Conservation (phyloP, 2,888 invertebrate species). For the Lasioglossum leucozonium region DNA sequence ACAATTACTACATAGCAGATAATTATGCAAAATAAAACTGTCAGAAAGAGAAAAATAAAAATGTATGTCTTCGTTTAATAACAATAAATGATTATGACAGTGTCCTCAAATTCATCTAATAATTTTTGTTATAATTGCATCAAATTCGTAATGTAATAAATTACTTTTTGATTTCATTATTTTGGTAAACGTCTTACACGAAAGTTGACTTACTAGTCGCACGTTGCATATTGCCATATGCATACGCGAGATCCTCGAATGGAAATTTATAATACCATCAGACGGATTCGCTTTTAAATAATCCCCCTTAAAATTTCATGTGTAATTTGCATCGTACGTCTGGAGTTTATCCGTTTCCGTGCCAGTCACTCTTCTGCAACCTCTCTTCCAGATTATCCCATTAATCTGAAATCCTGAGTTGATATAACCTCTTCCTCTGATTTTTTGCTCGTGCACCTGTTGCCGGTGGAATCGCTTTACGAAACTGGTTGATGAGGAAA, state of each 20-base stretch:
- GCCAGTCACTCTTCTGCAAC: conserved; percentile 44
- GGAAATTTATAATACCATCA: neutral
- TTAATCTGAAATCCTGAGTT: conserved; percentile 69
- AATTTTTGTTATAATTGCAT: too few relatives aligned
- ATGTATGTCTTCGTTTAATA: neutral
- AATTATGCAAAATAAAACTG: neutral
- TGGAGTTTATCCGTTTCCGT: conserved; percentile 23
- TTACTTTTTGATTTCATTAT: neutral
- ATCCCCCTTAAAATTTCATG: conserved; percentile 56
- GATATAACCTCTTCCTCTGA: conserved; percentile 46
- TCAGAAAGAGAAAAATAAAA: neutral
- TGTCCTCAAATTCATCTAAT: too few relatives aligned
- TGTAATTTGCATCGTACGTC: conserved; percentile 50
- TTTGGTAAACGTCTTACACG: neutral
- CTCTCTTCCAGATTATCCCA: conserved; percentile 58
- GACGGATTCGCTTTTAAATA: neutral
- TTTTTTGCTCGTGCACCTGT: conserved; percentile 71
- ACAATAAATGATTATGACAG: too few relatives aligned
- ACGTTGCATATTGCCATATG: neutral
- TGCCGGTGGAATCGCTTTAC: conserved; percentile 64
- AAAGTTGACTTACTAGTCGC: neutral
- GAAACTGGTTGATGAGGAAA: neutral
- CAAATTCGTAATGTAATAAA: too few relatives aligned
- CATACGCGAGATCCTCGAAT: neutral
- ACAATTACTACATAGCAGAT: neutral